Conservation (phyloP, 2,888 invertebrate genomes). For the Drosophila nr. medialis region DNA sequence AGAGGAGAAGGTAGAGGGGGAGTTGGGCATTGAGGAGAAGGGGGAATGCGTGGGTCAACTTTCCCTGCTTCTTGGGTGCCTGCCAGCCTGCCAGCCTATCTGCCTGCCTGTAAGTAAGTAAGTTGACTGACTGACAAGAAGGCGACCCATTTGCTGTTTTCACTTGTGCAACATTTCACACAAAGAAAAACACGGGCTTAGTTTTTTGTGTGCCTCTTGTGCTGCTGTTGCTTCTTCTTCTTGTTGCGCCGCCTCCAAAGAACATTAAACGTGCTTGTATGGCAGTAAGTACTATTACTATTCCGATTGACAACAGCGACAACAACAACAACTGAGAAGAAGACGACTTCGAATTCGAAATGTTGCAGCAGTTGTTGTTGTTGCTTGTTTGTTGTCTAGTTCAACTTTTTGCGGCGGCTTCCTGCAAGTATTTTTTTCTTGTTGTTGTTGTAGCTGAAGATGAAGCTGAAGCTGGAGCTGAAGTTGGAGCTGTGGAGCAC, state of each 20-base stretch:
- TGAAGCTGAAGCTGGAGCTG: constrained; percentile 31
- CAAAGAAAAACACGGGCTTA: constrained; percentile 56
- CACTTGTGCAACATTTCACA: constrained; percentile 76
- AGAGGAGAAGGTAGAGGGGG: background rate
- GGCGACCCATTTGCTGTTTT: constrained; percentile 78
- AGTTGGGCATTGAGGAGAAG: background rate
- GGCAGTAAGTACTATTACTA: constrained; percentile 73
- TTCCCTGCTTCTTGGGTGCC: background rate
- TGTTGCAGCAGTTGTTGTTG: constrained; percentile 30
- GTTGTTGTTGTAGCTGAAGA: constrained; percentile 40
- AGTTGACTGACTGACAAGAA: constrained; percentile 54
- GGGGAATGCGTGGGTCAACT: constrained; percentile 26
- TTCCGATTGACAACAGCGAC: constrained; percentile 47
- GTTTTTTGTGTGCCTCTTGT: constrained; percentile 5
- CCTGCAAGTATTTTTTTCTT: constrained; percentile 57
- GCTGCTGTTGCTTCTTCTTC: constrained; percentile 5
- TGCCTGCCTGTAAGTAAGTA: constrained; percentile 31
- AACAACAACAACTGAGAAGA: constrained; percentile 6
- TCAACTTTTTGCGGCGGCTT: constrained; percentile 68
- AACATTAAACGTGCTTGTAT: constrained; percentile 79
- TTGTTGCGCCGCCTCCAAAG: constrained; percentile 64
- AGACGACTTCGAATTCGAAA: constrained; percentile 32
- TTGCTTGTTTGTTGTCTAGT: constrained; percentile 48
- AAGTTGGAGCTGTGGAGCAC: constrained; percentile 31
- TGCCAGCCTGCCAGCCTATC: constrained; percentile 15